Evolutionary conservation across 2,888 invertebrate genomes (phyloP).

Genomic region (Tiliacea aurago): DNA sequence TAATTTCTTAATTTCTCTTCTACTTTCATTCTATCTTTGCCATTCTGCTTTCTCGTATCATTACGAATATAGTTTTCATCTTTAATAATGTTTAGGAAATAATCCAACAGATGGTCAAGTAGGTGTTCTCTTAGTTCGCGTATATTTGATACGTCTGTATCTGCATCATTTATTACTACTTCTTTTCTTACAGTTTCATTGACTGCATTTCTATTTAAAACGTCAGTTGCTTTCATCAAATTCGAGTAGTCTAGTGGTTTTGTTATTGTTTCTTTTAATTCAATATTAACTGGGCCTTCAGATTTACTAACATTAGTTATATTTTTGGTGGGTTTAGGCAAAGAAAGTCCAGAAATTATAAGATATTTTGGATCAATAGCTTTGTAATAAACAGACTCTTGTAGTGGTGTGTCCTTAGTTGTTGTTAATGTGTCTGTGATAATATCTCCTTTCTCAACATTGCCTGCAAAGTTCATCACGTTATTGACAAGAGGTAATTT

Average conservation of each 20-base stretch:
- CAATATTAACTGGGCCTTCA: not conserved
- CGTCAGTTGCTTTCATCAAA: not conserved
- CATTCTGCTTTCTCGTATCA: constrained; percentile 41
- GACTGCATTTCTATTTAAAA: not conserved
- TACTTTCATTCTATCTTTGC: constrained; percentile 44
- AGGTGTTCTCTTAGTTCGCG: constrained; percentile 51
- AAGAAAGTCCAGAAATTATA: constrained; percentile 12
- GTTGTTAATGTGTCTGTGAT: not conserved
- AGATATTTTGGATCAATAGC: constrained; percentile 46
- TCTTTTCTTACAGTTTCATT: not conserved
- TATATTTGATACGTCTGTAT: constrained; percentile 35
- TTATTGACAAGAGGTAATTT: not conserved
- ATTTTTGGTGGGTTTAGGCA: not conserved
- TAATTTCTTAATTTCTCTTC: constrained; percentile 58
- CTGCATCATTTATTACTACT: not conserved
- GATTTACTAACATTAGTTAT: not conserved
- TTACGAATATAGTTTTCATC: constrained; percentile 37
- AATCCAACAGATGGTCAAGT: constrained; percentile 55
- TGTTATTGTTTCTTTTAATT: constrained; percentile 1
- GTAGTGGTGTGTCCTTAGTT: not conserved
- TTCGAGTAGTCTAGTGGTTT: not conserved
- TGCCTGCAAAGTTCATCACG: not conserved
- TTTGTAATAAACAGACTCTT: constrained; percentile 16
- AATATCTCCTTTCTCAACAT: not conserved
- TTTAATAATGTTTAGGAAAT: constrained; percentile 58